Evolutionary conservation across 2,888 invertebrate genomes (phyloP).

Genomic region (Ditylenchus weischeri): DNA sequence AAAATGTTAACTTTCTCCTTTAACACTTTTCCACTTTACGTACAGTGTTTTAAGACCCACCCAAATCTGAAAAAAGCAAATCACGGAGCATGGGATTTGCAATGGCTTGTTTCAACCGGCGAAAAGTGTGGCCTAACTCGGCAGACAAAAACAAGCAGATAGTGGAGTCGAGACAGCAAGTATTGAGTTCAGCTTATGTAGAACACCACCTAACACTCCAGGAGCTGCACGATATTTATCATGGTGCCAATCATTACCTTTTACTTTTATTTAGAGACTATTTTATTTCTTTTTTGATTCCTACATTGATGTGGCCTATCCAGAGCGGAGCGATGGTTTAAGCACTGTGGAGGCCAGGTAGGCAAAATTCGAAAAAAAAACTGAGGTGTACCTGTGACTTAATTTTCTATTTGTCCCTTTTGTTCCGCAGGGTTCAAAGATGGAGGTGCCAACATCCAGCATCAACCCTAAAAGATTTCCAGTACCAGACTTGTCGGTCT

Average conservation of each 20-base stretch:
- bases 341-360: constrained; percentile 49
- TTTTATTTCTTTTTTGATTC: constrained; percentile 34
- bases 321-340: constrained; percentile 53
- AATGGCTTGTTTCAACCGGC: constrained; percentile 6
- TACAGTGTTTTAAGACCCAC: no score
- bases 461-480: no score
- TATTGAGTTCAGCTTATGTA: constrained; percentile 44
- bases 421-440: no score
- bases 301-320: constrained; percentile 45
- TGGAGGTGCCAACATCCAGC: no score
- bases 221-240: constrained; percentile 47
- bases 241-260: constrained; percentile 5
- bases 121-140: constrained; percentile 13
- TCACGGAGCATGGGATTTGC: no score
- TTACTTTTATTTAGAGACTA: no score
- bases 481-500: no score
- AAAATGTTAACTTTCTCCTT: no score
- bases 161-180: constrained; percentile 17
- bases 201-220: constrained; percentile 52
- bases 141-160: not conserved
- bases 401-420: no score
- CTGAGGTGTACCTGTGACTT: no score
- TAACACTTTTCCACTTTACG: no score
- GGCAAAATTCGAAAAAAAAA: constrained; percentile 7
- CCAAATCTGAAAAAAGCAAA: no score